Evolutionary conservation across 92 coral and sea anemone genomes (phyloP), one percentile per base, ranked within the genome.

Genomic region (Porites lobata): DNA sequence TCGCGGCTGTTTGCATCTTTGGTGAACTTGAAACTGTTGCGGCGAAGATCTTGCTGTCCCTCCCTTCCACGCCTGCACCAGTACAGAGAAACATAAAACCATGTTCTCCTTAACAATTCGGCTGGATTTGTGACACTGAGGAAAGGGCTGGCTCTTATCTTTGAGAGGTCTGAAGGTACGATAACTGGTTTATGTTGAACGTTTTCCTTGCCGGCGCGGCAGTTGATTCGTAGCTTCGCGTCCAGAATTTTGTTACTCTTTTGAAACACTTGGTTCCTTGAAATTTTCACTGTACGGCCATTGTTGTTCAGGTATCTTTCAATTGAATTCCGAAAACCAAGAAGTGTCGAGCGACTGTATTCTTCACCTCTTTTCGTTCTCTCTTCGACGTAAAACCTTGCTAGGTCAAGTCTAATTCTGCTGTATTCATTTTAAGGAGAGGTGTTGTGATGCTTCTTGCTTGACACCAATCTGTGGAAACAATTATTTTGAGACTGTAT

Each of bases 61-160:
- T 85, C 88, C 18, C 88, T 6, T 17, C 88, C 88, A 20, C 76
- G 12, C 17, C 88, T 15, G 62, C 88, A 85, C 82, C 82, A 85
- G 73, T 85, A 75, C 9, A 11, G 13, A 57, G 74, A 29, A 47
- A 74, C 88, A 12, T 50, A 59, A n/a, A 85, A 75, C 88, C 82
- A 85, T 0, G 58, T 53, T 53, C 58, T 53, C 12, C 58, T 53
- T 8, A 53, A 8, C 58, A 53, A 53, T 21, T 15, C 78, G 19
- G 62, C 78, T 50, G 78, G 78, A 52, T 17, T 74, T 7, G 26
- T 51, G 43, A 7, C n/a, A 51, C 62, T 50, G 22, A 74, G 78
- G 64, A 74, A 74, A 20, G 77, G 77, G 22, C 77, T 72, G 61
- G 77, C 58, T n/a, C 77, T 57, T 32, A 53, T 18, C 9, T 20